Percentiles rank a stretch among this genome's conserved stretches.
Evolutionary conservation across 2,888 invertebrate species (phyloP).

Genomic region (Archips crataeganus): DNA sequence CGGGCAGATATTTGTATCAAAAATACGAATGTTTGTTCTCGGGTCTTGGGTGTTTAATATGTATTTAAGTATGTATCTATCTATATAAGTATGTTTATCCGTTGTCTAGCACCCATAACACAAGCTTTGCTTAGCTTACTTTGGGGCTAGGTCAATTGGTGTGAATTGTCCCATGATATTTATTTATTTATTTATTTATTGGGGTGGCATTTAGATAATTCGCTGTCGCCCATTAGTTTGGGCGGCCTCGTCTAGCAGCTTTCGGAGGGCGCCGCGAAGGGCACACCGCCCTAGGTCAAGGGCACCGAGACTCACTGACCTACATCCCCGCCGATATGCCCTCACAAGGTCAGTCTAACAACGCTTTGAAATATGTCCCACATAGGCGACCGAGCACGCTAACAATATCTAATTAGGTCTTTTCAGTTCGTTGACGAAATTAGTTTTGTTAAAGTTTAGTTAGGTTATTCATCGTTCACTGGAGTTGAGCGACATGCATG

Average conservation of each 20-base stretch:
- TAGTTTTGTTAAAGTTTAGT: background rate
- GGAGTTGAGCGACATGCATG: background rate
- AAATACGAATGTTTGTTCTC: too few species aligned
- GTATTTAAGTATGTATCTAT: too few species aligned
- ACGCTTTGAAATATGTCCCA: conserved; percentile 48
- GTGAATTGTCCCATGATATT: too few species aligned
- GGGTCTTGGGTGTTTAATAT: too few species aligned
- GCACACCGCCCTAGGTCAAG: conserved; percentile 77
- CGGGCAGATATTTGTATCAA: too few species aligned
- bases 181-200: too few species aligned
- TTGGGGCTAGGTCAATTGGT: too few species aligned
- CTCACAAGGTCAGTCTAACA: conserved; percentile 63
- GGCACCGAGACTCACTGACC: conserved; percentile 70
- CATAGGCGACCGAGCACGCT: conserved; percentile 41
- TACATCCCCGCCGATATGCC: conserved; percentile 74
- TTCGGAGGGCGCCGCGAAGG: conserved; percentile 68
- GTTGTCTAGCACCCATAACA: too few species aligned
- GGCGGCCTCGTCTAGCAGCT: conserved; percentile 67
- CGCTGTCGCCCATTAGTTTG: conserved; percentile 41
- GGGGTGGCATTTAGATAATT: conserved; percentile 17
- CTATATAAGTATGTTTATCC: too few species aligned
- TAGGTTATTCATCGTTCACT: background rate
- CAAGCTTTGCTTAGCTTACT: too few species aligned
- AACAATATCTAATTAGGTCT: conserved; percentile 21
- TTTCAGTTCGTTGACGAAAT: conserved; percentile 26